Percentiles rank a stretch among this genome's conserved stretches.
Conservation (phyloP, 1,140 invertebrate genomes). For the Brachystomella parvula region DNA sequence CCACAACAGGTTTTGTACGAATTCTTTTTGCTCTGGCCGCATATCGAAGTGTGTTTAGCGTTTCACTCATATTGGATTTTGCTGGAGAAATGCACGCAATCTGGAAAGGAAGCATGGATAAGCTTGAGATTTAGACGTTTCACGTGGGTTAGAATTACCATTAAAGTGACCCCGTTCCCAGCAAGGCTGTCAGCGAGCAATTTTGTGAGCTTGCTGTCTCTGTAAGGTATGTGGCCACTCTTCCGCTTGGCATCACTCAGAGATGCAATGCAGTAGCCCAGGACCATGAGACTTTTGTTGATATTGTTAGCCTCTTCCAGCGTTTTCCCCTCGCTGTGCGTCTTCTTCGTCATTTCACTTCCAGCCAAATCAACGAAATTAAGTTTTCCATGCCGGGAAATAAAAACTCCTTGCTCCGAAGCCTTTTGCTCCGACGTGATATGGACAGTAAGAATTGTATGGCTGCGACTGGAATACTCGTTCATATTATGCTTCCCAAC, state of each 20-base stretch:
- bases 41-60: conserved; percentile 82
- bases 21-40: conserved; percentile 79
- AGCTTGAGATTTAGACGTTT: not conserved
- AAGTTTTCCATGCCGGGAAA: conserved; percentile 79
- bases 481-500: conserved; percentile 92
- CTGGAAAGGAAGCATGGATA: conserved; percentile 47
- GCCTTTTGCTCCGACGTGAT: conserved; percentile 68
- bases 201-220: conserved; percentile 89
- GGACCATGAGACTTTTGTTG: conserved; percentile 90
- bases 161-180: conserved; percentile 84
- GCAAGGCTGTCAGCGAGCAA: conserved; percentile 86
- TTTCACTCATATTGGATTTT: conserved; percentile 76
- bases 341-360: conserved; percentile 89
- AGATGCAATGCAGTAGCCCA: conserved; percentile 89
- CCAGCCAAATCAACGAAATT: conserved; percentile 93
- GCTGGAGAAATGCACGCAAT: conserved; percentile 87
- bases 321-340: conserved; percentile 81
- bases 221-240: conserved; percentile 78
- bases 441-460: conserved; percentile 84
- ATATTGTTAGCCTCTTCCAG: conserved; percentile 91
- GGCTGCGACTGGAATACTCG: conserved; percentile 86
- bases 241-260: conserved; percentile 75
- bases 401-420: conserved; percentile 67
- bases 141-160: conserved; percentile 53
- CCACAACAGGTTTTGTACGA: conserved; percentile 77